These are phyloP conservation scores for Acronicta leporina DNA, from an alignment of 2,888 invertebrate genomes.

Conservation along the genomic window DNA sequence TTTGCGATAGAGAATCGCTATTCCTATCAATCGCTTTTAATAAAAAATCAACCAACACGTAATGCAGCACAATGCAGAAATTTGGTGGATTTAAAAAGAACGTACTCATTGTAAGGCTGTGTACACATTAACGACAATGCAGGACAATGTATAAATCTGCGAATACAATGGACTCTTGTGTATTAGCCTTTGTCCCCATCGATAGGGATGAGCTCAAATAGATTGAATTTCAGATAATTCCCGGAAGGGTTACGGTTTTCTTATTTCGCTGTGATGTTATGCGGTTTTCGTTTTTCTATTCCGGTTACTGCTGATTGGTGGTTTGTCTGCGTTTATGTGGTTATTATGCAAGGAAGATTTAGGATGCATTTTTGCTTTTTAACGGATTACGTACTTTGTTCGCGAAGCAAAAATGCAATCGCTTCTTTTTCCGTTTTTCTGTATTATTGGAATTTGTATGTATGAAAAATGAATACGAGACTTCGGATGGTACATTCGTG, in stretches of 20 bases:
- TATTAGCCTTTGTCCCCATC: constrained; percentile 83
- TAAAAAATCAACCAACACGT: constrained; percentile 27
- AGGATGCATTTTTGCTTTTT: constrained; percentile 51
- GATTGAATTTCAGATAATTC: constrained; percentile 87
- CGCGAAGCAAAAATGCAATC: constrained; percentile 30
- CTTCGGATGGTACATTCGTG: constrained; percentile 33
- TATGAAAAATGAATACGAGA: constrained; percentile 25
- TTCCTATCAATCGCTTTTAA: constrained; percentile 35
- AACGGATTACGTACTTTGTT: constrained; percentile 35
- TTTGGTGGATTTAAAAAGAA: constrained; percentile 74
- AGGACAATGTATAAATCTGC: constrained; percentile 83
- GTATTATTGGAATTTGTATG: constrained; percentile 19
- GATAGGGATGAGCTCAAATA: constrained; percentile 85
- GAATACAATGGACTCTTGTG: constrained; percentile 79
- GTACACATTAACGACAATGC: constrained; percentile 85
- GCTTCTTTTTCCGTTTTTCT: constrained; percentile 12
- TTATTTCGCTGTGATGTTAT: constrained; percentile 70
- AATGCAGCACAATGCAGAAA: constrained; percentile 50
- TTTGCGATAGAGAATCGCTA: constrained; percentile 8
- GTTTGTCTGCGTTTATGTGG: constrained; percentile 57
- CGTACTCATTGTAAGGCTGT: constrained; percentile 76
- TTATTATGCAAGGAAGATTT: constrained; percentile 56
- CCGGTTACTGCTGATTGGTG: constrained; percentile 60
- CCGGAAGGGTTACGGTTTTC: constrained; percentile 76
- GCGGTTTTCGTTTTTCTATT: constrained; percentile 57